A percentile compares a stretch with the other conserved stretches of the same genome.
These are phyloP conservation scores for Calameuta idolon DNA, from an alignment of 2,888 invertebrate genomes.

Conservation along the genomic window DNA sequence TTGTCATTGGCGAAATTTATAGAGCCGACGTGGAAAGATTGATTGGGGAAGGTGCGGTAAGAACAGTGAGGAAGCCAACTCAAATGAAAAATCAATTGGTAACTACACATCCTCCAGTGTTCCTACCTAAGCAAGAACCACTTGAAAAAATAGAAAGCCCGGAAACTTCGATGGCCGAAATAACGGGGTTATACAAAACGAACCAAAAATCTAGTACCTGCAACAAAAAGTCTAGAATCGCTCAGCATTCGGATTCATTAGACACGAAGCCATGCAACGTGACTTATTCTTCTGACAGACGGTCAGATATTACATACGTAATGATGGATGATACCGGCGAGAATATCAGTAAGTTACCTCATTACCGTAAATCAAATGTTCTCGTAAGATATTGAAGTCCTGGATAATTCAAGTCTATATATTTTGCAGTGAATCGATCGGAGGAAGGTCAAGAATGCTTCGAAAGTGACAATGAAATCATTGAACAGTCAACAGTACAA, in stretches of 20 bases:
- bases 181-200: background rate
- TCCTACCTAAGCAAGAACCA: slow-evolving; percentile 30
- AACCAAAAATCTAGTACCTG: slow-evolving; percentile 5
- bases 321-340: slow-evolving; percentile 38
- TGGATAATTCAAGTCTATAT: slow-evolving; percentile 7
- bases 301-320: slow-evolving; percentile 39
- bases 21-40: slow-evolving; percentile 62
- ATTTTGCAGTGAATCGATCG: slow-evolving; percentile 23
- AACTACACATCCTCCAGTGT: slow-evolving; percentile 33
- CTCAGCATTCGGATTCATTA: background rate
- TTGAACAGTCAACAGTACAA: slow-evolving; percentile 61
- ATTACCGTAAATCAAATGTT: background rate
- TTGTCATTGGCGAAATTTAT: slow-evolving; percentile 20
- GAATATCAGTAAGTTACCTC: slow-evolving; percentile 27
- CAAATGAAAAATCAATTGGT: slow-evolving; percentile 51
- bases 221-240: slow-evolving; percentile 8
- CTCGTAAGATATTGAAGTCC: background rate
- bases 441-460: slow-evolving; percentile 33
- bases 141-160: background rate
- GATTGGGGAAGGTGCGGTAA: slow-evolving; percentile 64
- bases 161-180: background rate
- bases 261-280: background rate
- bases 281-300: slow-evolving; percentile 23
- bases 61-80: slow-evolving; percentile 61
- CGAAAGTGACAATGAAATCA: slow-evolving; percentile 47